Base-by-base conservation (phyloP, 1,140 invertebrate genomes). In the Drosophila micromelanica region DNA sequence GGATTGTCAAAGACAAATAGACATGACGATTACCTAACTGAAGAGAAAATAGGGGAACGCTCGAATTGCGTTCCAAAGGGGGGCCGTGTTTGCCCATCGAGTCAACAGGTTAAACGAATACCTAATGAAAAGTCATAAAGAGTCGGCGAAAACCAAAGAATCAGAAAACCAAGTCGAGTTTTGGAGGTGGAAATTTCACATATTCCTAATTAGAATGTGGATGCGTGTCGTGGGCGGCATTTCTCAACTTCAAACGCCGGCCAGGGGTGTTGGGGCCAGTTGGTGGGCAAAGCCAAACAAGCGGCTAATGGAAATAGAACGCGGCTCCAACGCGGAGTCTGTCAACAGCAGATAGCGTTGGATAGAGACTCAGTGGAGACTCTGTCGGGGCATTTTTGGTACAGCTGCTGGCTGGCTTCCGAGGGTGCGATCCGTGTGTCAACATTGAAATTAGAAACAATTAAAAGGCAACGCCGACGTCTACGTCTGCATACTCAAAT, bases 371-470 rank as follows among this genome's bases (percentile, higher is more conserved):
- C 40, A 57, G 73, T 5, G 12, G 11, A 12, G 45, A 68, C 65
- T 51, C 52, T 12, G 20, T 11, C 17, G n/a, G 45, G 9, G 13
- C 35, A 8, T 8, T 43, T 8, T 8, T 13, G 1, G 49, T 17
- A 7, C 11, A 13, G 20, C 12, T 56, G 8, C 23, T 20, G 6
- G 54, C 20, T 23, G 6, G 54, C 20, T 23, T 23, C 20, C 20
- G 20, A 23, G 62, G 42, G 43, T 45, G 27, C 46, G 55, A 13
- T 27, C 9, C 27, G 8, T 64, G 59, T 67, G 80, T 85, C 81
- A 85, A 85, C 80, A 85, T 35, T 30, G 64, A 86, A 86, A 85
- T 86, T 86, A 86, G 80, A 85, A 85, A 81, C 78, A 80, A 85
- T 85, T 85, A 86, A 86, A 77, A 81, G 78, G 49, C 78, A 74